A percentile compares a stretch with the other conserved stretches of the same genome.
Conservation (phyloP, 2,888 invertebrate species). For the Ischnus inquisitorius region DNA sequence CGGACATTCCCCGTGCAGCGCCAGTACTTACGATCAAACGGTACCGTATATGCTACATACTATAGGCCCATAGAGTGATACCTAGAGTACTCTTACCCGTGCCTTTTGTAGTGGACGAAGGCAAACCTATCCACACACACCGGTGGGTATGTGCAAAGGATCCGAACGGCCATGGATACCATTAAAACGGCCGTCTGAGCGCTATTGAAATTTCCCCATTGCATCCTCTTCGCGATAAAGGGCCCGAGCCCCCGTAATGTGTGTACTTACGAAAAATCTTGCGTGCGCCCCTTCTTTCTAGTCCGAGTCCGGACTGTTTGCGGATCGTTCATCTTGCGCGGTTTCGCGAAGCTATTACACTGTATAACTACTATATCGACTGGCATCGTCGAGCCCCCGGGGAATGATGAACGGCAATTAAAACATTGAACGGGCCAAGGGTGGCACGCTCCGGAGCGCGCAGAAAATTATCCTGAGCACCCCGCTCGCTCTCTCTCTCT, state of each 20-base stretch:
- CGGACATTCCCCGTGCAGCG: slow-evolving; percentile 66
- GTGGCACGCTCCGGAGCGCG: slow-evolving; percentile 18
- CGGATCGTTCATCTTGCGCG: neutral
- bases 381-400: slow-evolving; percentile 2
- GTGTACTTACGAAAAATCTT: neutral
- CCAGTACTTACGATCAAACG: slow-evolving; percentile 68
- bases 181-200: too few relatives aligned
- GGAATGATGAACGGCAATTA: slow-evolving; percentile 61
- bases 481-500: too few relatives aligned
- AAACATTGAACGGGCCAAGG: slow-evolving; percentile 57
- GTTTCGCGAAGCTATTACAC: slow-evolving; percentile 5
- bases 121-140: too few relatives aligned
- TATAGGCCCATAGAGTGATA: slow-evolving; percentile 14
- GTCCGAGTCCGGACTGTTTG: neutral
- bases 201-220: slow-evolving; percentile 11
- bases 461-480: slow-evolving; percentile 46
- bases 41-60: slow-evolving; percentile 59
- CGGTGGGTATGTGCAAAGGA: too few relatives aligned
- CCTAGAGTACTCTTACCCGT: slow-evolving; percentile 38
- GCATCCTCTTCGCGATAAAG: neutral
- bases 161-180: too few relatives aligned
- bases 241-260: too few relatives aligned
- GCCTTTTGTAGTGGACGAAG: slow-evolving; percentile 1
- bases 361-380: neutral
- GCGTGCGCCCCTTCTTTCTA: too few relatives aligned